Percentiles rank a stretch among this genome's conserved stretches.
These are phyloP conservation scores for Drosophila neonasuta DNA, from an alignment of 2,888 invertebrate genomes.

Conservation along the genomic window DNA sequence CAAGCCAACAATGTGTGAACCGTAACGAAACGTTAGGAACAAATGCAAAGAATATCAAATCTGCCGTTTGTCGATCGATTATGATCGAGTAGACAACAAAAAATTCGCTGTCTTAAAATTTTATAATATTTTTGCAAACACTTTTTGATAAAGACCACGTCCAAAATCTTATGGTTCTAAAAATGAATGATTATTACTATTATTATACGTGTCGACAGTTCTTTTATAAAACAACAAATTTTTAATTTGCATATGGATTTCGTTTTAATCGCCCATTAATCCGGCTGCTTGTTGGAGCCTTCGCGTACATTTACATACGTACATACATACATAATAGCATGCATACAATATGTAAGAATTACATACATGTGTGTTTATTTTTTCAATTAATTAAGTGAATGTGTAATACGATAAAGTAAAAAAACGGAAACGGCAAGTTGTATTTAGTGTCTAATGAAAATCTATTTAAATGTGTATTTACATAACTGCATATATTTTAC, in stretches of 20 bases:
- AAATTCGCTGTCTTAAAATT: constrained; percentile 58
- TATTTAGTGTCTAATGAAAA: constrained; percentile 69
- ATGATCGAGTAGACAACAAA: constrained; percentile 36
- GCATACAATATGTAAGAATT: constrained; percentile 16
- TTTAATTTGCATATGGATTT: constrained; percentile 32
- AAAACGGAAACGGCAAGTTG: constrained; percentile 53
- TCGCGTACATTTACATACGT: constrained; percentile 23
- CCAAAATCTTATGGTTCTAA: constrained; percentile 50
- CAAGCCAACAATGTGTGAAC: constrained; percentile 21
- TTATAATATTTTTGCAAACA: constrained; percentile 53
- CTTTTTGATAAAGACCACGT: constrained; percentile 58
- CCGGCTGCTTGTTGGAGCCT: constrained; percentile 14
- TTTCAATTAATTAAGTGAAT: constrained; percentile 55
- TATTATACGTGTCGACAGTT: constrained; percentile 45
- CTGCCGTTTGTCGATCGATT: constrained; percentile 36
- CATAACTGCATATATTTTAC: constrained; percentile 70
- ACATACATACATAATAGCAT: constrained; percentile 13
- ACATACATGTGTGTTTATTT: constrained; percentile 32
- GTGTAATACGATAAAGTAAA: constrained; percentile 54
- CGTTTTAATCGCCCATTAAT: constrained; percentile 26
- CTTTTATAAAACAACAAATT: constrained; percentile 14
- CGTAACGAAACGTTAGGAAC: constrained; percentile 26
- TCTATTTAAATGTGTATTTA: constrained; percentile 68
- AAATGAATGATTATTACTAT: constrained; percentile 19
- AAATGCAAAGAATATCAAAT: constrained; percentile 43